A percentile compares a stretch with the other conserved stretches of the same genome.
phyloP scores from a whole-genome alignment of 2,888 invertebrate species.

The Phalera bucephala region DNA sequence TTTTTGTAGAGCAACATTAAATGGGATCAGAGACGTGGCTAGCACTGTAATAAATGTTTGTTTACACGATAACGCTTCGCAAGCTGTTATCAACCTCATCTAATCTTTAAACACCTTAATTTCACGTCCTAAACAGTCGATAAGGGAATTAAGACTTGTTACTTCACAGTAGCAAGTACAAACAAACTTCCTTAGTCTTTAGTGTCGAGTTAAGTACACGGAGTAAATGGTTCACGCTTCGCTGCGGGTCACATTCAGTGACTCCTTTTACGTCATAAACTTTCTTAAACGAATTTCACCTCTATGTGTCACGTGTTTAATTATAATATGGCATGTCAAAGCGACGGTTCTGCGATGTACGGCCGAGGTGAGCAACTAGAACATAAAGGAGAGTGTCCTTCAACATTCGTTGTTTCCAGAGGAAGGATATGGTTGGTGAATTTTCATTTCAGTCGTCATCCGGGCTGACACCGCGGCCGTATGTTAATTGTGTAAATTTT shows the following conservation, averaged over 20 bases:
- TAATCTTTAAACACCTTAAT: conserved; percentile 12
- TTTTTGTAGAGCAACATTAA: conserved; percentile 6
- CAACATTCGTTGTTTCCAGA: conserved; percentile 51
- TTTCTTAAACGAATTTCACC: conserved; percentile 33
- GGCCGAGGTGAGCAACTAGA: conserved; percentile 69
- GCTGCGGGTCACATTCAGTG: conserved; percentile 60
- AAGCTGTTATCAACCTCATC: conserved; percentile 21
- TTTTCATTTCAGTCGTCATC: conserved; percentile 68
- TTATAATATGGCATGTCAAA: conserved; percentile 22
- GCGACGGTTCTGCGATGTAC: conserved; percentile 16
- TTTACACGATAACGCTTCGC: conserved; percentile 6
- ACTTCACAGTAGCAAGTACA: conserved; percentile 7
- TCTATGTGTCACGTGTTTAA: conserved; percentile 30
- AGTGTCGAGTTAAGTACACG: conserved; percentile 40
- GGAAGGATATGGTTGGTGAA: conserved; percentile 61
- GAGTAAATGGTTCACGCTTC: conserved; percentile 74
- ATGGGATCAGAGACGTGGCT: conserved; percentile 15
- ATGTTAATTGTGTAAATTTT: conserved; percentile 42
- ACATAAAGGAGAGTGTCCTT: conserved; percentile 76
- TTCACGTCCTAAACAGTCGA: conserved; percentile 11
- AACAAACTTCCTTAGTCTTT: conserved; percentile 32
- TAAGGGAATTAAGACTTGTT: conserved; percentile 12
- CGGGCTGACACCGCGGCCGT: conserved; percentile 42
- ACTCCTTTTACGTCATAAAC: conserved; percentile 51
- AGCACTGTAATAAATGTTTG: conserved; percentile 14